These are phyloP conservation scores for Calliscelio sp. DNA, from an alignment of 2,888 invertebrate genomes.

Conservation along the genomic window DNA sequence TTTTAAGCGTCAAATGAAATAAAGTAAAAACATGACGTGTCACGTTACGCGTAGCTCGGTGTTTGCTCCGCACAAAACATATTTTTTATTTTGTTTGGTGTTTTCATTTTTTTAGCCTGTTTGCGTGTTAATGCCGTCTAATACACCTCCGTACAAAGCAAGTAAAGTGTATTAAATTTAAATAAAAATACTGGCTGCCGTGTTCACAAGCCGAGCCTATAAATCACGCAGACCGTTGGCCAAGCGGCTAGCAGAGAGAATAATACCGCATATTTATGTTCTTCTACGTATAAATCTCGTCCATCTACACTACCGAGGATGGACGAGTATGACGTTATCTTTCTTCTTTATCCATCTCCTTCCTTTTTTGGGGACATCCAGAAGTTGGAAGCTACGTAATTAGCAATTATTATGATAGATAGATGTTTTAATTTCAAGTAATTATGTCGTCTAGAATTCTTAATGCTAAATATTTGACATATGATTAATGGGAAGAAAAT, in stretches of 20 bases:
- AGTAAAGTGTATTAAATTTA: conserved; percentile 85
- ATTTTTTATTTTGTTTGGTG: conserved; percentile 43
- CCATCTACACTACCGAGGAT: conserved; percentile 64
- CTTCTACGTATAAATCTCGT: conserved; percentile 77
- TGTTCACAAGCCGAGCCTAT: conserved; percentile 84
- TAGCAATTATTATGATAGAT: conserved; percentile 36
- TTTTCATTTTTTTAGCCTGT: conserved; percentile 31
- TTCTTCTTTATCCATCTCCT: conserved; percentile 32
- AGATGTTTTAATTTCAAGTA: too few species aligned
- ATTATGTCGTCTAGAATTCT: too few species aligned
- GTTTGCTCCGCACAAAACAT: conserved; percentile 41
- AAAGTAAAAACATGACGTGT: conserved; percentile 36
- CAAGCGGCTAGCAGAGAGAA: conserved; percentile 83
- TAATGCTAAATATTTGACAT: too few species aligned
- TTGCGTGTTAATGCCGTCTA: conserved; percentile 77
- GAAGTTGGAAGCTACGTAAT: conserved; percentile 40
- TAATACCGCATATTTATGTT: conserved; percentile 85
- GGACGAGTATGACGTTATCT: conserved; percentile 55
- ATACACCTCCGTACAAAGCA: conserved; percentile 79
- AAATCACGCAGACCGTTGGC: conserved; percentile 83
- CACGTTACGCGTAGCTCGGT: conserved; percentile 50
- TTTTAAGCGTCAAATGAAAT: conserved; percentile 57
- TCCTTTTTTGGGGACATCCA: conserved; percentile 41
- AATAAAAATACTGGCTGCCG: conserved; percentile 86
- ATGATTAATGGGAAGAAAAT: too few species aligned